Evolutionary conservation across 2,797 vertebrate species (phyloP), one percentile per base, ranked within the genome.

Genomic region (Lerista edwardsae): DNA sequence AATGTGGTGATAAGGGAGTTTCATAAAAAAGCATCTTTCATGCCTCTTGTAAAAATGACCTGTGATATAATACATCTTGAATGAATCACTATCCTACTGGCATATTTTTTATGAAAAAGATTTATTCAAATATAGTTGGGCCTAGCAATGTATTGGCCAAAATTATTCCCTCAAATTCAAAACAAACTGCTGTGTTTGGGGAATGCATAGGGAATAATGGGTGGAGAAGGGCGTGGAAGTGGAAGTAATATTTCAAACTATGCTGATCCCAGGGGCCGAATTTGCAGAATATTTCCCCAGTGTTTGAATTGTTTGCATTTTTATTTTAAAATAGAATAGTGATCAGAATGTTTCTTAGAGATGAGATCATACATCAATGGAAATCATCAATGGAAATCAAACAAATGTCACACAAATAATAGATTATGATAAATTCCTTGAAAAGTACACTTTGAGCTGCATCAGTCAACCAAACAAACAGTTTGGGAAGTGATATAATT

Each of bases 321-420:
- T 76, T 87, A 23, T 34, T 72, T 78, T 44, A 36, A 81, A 31
- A 55, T 69, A 61, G 29, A 87, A 86, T 69, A 80, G 14, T 8
- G 91, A 79, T 1, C 71, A n/a, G 79, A 75, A 64, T 81, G 65
- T 86, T 88, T 88, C 34, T 69, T 84, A 51, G 78, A 84, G 76
- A 84, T 51, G 39, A 77, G 80, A 34, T 85, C 29, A 55, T 29
- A 86, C 76, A 68, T 15, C 86, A 85, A 55, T 69, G 84, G 34
- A 39, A n/a, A n/a, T n/a, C n/a, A n/a, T n/a, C n/a, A n/a, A n/a
- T n/a, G n/a, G n/a, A 41, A 82, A 72, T 57, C 68, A 91, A 76
- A 15, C 39, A 75, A 39, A 65, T 75, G 25, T 8, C 80, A 82
- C 86, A 36, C 27, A 79, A 79, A 39, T 41, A 47, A 47, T 44